Percentiles rank a stretch among this genome's conserved stretches.
phyloP scores from a whole-genome alignment of 2,888 invertebrate genomes.

The Strigamia maritima region DNA sequence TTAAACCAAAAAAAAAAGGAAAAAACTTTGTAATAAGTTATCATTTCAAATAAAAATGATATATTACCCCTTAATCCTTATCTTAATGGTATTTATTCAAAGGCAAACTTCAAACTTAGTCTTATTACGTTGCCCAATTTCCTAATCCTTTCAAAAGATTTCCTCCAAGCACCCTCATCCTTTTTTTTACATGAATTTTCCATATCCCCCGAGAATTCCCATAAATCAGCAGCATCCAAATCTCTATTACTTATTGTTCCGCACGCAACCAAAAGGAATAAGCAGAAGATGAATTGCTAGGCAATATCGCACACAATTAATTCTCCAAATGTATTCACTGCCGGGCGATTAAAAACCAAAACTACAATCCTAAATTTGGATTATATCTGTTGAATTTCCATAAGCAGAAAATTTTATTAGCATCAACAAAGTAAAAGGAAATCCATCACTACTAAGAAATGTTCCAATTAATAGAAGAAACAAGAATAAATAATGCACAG shows the following conservation, averaged over 20 bases:
- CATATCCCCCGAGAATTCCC: neutral
- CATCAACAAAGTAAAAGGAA: too few relatives aligned
- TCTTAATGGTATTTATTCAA: neutral
- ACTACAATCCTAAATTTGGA: neutral
- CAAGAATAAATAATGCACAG: too few relatives aligned
- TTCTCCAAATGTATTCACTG: neutral
- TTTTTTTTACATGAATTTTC: constrained; percentile 1
- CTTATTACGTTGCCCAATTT: neutral
- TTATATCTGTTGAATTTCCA: neutral
- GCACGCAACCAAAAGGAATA: constrained; percentile 2
- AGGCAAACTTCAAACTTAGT: constrained; percentile 1
- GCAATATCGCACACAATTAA: constrained; percentile 6
- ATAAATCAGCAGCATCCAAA: constrained; percentile 13
- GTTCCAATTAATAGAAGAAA: too few relatives aligned
- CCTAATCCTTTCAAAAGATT: neutral
- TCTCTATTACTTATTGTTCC: neutral
- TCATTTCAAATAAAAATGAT: neutral
- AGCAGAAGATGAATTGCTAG: neutral
- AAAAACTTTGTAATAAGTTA: neutral
- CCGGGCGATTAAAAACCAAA: neutral
- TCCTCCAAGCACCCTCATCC: constrained; percentile 4
- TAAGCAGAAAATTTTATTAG: too few relatives aligned
- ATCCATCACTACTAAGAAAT: too few relatives aligned
- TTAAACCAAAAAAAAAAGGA: neutral
- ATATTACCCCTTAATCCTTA: neutral